Evolutionary conservation across 2,113 vertebrate genomes (phyloP), one percentile per base, ranked within the genome.

Genomic region (Pseudorectes ferrugineus): DNA sequence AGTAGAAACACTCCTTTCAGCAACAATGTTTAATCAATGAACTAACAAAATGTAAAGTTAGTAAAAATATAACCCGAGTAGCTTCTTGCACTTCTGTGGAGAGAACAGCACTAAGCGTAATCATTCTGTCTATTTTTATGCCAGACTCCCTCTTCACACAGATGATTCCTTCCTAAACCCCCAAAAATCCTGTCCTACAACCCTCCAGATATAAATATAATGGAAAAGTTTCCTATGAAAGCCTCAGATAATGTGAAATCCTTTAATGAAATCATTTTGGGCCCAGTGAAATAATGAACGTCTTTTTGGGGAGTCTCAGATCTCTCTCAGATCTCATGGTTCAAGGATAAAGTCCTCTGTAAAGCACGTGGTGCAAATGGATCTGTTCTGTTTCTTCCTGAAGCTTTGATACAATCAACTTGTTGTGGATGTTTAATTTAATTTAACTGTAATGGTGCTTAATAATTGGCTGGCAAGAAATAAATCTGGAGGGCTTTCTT

Each of bases 371-470:
- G 21, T 66, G 42, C 20, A 83, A 89, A 80, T 31, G 42, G 55
- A 54, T 71, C 46, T 75, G 24, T 68, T 76, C 42, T 70, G 5
- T 76, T 83, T 70, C 48, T 55, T 94, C 46, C 71, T 77, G 33
- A 93, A 79, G 74, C 38, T 92, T 61, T 83, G 48, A 85, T 48
- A 54, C 42, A 82, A 74, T 70, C 38, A 83, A 40, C 81, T 75
- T 78, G 67, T 91, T 72, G 67, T 46, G 71, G 49, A 83, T 81
- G 29, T 87, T 94, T 93, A 92, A 97, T 92, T 95, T 82, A 90
- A 95, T 95, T 88, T 94, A 92, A 78, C 35, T 62, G 29, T 74
- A 96, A 77, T 66, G 52, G 78, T 59, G 43, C 36, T 84, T 95
- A 96, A 88, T 75, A 95, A 76, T 63, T 79, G 65, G 25, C 48